phyloP scores from a whole-genome alignment of 2,113 vertebrate species.

The Clarias macrocephalus region DNA sequence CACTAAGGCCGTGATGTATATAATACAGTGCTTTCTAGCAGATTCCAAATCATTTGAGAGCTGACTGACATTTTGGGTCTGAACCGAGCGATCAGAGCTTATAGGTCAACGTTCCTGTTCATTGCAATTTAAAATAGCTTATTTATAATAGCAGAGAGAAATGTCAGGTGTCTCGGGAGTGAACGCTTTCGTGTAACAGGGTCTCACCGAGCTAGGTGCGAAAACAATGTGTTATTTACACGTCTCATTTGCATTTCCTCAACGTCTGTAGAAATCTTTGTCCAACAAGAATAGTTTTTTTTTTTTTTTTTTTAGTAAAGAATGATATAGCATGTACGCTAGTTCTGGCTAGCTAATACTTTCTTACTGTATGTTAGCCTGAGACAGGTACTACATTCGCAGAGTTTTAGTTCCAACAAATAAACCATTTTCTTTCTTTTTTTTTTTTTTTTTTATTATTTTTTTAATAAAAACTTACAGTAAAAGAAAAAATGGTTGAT shows the following conservation, averaged over 20 bases:
- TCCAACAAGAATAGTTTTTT: not conserved
- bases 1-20: not conserved
- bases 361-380: not conserved
- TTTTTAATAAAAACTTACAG: not conserved
- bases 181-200: not conserved
- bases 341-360: not conserved
- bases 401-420: not conserved
- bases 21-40: not conserved
- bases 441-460: too few species aligned
- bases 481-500: not conserved
- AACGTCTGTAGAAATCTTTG: not conserved
- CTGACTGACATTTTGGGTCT: slow-evolving; percentile 20
- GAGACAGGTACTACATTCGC: not conserved
- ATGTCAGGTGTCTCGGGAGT: slow-evolving; percentile 33
- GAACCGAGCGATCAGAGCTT: slow-evolving; percentile 14
- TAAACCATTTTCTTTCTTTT: not conserved
- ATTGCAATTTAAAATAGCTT: slow-evolving; percentile 14
- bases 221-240: not conserved
- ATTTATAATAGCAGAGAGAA: slow-evolving; percentile 29
- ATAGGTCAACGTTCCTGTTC: slow-evolving; percentile 33
- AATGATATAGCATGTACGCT: not conserved
- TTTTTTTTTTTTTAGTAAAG: not conserved
- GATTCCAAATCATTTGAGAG: slow-evolving; percentile 13
- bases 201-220: not conserved
- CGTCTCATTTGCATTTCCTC: not conserved